phyloP scores from a whole-genome alignment of 1,140 invertebrate genomes.

The Drosophila burlai region DNA sequence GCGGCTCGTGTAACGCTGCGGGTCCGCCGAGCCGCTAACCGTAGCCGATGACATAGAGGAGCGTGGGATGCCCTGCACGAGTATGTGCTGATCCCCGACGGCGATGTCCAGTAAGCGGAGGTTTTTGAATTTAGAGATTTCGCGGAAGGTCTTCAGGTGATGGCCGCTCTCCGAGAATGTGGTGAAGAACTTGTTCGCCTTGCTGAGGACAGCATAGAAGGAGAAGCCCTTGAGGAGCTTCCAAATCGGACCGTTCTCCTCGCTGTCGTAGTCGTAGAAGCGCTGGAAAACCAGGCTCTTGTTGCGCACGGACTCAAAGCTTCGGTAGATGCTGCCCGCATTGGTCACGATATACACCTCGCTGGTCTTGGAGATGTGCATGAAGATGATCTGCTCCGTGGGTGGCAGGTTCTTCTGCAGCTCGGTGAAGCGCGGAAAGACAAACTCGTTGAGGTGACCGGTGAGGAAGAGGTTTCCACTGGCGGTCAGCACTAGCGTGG shows the following conservation, averaged over 20 bases:
- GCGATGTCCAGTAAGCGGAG: constrained; percentile 77
- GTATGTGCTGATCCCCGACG: constrained; percentile 78
- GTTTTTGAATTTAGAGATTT: constrained; percentile 84
- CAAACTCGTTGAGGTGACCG: constrained; percentile 78
- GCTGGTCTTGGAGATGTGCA: constrained; percentile 83
- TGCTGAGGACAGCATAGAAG: constrained; percentile 80
- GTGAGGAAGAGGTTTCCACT: constrained; percentile 75
- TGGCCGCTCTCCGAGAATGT: constrained; percentile 84
- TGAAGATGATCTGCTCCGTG: constrained; percentile 80
- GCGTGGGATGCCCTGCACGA: constrained; percentile 80
- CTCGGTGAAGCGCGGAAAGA: constrained; percentile 80
- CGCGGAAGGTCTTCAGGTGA: constrained; percentile 84
- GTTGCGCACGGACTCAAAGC: constrained; percentile 75
- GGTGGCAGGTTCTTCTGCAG: constrained; percentile 77
- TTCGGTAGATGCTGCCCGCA: constrained; percentile 80
- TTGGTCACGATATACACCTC: constrained; percentile 84
- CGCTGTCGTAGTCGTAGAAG: constrained; percentile 83
- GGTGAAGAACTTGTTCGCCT: constrained; percentile 83
- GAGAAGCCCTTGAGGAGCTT: constrained; percentile 78
- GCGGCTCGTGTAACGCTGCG: constrained; percentile 61
- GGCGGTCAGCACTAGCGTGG: constrained; percentile 77
- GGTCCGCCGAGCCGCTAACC: constrained; percentile 43
- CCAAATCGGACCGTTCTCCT: constrained; percentile 85
- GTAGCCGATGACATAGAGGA: constrained; percentile 64
- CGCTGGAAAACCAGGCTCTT: constrained; percentile 83